These are phyloP conservation scores for Varanus komodoensis DNA, from an alignment of 2,113 vertebrate genomes.

Conservation along the genomic window DNA sequence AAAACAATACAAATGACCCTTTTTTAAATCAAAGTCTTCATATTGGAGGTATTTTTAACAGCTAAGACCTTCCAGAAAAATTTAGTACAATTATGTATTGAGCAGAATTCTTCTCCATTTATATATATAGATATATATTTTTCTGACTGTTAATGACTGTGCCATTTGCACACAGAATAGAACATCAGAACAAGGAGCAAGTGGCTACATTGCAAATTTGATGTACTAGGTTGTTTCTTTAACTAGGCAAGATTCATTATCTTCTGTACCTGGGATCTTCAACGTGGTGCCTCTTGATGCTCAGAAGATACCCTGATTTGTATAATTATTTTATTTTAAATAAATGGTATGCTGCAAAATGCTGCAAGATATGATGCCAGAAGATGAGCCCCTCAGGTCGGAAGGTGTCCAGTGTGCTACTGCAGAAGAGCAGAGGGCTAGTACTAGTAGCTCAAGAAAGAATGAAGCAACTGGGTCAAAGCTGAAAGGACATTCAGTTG, in stretches of 20 bases:
- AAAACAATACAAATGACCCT: conserved; percentile 18
- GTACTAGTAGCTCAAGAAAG: no score
- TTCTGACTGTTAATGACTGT: neutral
- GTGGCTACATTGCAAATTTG: neutral
- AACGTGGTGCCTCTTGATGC: no score
- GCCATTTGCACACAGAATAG: neutral
- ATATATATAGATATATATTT: neutral
- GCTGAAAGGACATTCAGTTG: no score
- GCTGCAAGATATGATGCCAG: no score
- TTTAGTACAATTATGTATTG: neutral
- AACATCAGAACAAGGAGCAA: neutral
- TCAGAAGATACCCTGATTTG: no score
- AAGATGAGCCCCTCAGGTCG: no score
- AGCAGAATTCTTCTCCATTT: neutral
- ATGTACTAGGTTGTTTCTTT: neutral
- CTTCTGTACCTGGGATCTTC: neutral
- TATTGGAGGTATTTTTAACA: no score
- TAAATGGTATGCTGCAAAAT: no score
- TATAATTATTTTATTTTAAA: no score
- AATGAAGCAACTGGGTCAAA: no score
- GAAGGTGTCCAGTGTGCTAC: no score
- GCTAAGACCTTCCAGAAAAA: neutral
- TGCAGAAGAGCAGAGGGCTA: no score
- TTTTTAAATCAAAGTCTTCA: neutral
- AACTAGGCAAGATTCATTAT: neutral